Percentiles rank a stretch among this genome's conserved stretches.
Conservation (phyloP, 2,888 invertebrate genomes). For the Tiphia femorata region DNA sequence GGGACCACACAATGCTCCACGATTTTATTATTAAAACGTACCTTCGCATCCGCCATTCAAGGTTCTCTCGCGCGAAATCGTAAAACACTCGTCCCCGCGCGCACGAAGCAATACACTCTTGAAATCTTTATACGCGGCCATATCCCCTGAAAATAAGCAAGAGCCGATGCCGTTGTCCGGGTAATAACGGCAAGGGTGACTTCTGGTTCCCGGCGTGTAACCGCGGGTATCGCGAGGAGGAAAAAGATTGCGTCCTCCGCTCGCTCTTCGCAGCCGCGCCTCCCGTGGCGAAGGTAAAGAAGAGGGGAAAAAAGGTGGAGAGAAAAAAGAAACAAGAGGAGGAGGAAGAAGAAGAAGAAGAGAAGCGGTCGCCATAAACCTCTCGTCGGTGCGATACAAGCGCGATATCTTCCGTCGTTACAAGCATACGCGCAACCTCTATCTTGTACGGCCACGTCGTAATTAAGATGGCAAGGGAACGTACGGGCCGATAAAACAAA, state of each 20-base stretch:
- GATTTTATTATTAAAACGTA: slow-evolving; percentile 28
- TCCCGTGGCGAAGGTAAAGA: background rate
- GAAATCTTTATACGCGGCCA: no score
- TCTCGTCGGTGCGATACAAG: slow-evolving; percentile 19
- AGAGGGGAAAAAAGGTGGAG: background rate
- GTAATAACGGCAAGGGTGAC: no score
- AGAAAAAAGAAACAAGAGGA: background rate
- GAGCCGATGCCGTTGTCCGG: no score
- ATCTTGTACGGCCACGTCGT: slow-evolving; percentile 16
- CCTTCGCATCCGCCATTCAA: slow-evolving; percentile 28
- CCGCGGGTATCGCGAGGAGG: no score
- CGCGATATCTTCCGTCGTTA: slow-evolving; percentile 22
- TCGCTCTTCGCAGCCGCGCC: background rate
- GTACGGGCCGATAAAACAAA: slow-evolving; percentile 16
- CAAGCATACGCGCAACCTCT: slow-evolving; percentile 3
- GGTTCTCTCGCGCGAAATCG: slow-evolving; percentile 26
- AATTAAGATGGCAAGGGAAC: slow-evolving; percentile 31
- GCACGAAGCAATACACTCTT: no score
- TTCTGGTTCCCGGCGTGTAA: no score
- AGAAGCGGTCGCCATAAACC: slow-evolving; percentile 20
- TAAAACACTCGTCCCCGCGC: slow-evolving; percentile 19
- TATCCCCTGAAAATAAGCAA: no score
- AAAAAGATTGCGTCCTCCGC: no score
- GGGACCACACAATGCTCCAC: slow-evolving; percentile 17
- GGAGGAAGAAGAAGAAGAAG: background rate